Evolutionary conservation across 2,888 invertebrate species (phyloP).

Genomic region (Chrysolina haemoptera): DNA sequence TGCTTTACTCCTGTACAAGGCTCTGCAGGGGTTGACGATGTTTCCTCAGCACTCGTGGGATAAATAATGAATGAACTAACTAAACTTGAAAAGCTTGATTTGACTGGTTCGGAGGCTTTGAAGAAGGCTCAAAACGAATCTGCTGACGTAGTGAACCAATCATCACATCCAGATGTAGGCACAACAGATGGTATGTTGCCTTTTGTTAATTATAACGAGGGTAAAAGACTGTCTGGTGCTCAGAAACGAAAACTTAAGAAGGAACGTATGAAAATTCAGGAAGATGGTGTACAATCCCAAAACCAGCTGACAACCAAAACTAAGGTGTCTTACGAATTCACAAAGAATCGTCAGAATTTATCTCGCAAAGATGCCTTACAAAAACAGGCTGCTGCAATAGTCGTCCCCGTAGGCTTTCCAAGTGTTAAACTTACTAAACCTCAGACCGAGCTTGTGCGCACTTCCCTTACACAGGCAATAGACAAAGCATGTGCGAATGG

Average conservation of each 20-base stretch:
- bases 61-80: conserved; percentile 26
- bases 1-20: conserved; percentile 31
- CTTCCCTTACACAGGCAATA: not conserved
- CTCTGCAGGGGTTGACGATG: conserved; percentile 32
- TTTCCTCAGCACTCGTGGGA: conserved; percentile 33
- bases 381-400: not conserved
- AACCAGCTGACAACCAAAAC: not conserved
- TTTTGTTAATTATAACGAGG: not conserved
- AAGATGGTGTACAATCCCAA: not conserved
- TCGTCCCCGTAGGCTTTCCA: conserved; percentile 30
- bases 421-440: conserved; percentile 14
- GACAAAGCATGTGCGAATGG: conserved; percentile 5
- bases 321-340: not conserved
- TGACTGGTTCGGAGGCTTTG: not conserved
- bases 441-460: conserved; percentile 22
- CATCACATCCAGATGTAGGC: not conserved
- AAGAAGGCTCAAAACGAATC: not conserved
- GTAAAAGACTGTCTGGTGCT: conserved; percentile 30
- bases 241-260: conserved; percentile 35
- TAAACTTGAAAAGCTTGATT: not conserved
- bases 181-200: not conserved
- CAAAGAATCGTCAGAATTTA: not conserved
- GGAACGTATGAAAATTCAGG: conserved; percentile 6
- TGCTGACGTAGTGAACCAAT: not conserved
- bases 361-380: not conserved